phyloP scores from a whole-genome alignment of 2,888 invertebrate genomes.

The Dioctria linearis region DNA sequence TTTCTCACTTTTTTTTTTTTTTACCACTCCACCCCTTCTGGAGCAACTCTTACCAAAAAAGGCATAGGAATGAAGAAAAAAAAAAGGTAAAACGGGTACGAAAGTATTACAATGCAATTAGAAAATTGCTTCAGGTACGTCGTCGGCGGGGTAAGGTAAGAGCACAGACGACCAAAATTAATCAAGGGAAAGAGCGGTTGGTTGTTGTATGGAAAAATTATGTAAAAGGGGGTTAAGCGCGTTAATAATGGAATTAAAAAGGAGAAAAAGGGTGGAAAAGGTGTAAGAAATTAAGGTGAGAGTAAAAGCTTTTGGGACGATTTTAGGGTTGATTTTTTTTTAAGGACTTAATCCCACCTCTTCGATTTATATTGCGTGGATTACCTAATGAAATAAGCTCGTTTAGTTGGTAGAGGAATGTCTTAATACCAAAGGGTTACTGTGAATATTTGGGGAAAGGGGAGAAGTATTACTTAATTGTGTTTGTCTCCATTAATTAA shows the following conservation, averaged over 20 bases:
- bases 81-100: neutral
- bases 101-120: slow-evolving; percentile 45
- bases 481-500: no score
- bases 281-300: neutral
- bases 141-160: slow-evolving; percentile 2
- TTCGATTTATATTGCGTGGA: slow-evolving; percentile 1
- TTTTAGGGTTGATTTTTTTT: neutral
- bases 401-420: neutral
- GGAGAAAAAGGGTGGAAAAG: neutral
- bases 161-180: slow-evolving; percentile 34
- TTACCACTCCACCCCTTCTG: neutral
- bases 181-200: slow-evolving; percentile 34
- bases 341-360: neutral
- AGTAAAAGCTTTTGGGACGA: neutral
- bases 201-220: slow-evolving; percentile 18
- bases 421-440: neutral
- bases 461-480: no score
- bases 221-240: slow-evolving; percentile 22
- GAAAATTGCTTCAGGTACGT: slow-evolving; percentile 27
- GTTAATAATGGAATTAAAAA: slow-evolving; percentile 24
- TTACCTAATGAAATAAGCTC: neutral
- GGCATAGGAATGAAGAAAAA: neutral
- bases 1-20: neutral
- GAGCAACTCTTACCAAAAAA: neutral
- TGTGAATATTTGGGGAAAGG: neutral